Percentiles rank a stretch among this genome's conserved stretches.
Conservation (phyloP, 1,140 invertebrate species). For the Heliconius hermathena region DNA sequence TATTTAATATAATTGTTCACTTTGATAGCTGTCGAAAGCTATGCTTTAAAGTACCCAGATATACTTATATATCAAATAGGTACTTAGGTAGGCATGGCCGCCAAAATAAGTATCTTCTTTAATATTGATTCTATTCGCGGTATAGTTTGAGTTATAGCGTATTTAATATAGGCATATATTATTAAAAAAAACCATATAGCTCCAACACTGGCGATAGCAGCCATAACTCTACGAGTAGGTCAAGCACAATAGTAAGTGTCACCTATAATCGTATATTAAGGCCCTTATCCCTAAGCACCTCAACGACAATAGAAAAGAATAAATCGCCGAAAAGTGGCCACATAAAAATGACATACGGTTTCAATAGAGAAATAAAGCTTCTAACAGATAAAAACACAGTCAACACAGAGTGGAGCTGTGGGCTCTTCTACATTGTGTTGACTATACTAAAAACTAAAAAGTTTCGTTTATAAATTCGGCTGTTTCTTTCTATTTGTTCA, state of each 20-base stretch:
- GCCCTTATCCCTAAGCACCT: constrained; percentile 80
- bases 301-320: constrained; percentile 78
- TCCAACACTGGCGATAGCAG: constrained; percentile 29
- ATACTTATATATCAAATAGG: too few species aligned
- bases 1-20: too few species aligned
- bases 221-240: constrained; percentile 76
- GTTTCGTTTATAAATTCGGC: too few species aligned
- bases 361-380: constrained; percentile 63
- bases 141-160: background rate
- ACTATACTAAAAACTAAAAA: too few species aligned
- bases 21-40: too few species aligned
- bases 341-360: constrained; percentile 80
- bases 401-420: background rate
- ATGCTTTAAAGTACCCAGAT: too few species aligned
- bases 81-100: too few species aligned
- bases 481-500: too few species aligned
- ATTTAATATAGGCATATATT: background rate
- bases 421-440: too few species aligned
- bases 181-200: constrained; percentile 22
- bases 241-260: constrained; percentile 79
- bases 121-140: background rate
- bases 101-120: too few species aligned
- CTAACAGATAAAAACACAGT: constrained; percentile 43
- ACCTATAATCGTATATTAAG: constrained; percentile 81
- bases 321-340: constrained; percentile 78